Percentiles rank a stretch among this genome's conserved stretches.
These are phyloP conservation scores for Pocillopora meandrina DNA, from an alignment of 92 coral and sea anemone genomes.

Conservation along the genomic window DNA sequence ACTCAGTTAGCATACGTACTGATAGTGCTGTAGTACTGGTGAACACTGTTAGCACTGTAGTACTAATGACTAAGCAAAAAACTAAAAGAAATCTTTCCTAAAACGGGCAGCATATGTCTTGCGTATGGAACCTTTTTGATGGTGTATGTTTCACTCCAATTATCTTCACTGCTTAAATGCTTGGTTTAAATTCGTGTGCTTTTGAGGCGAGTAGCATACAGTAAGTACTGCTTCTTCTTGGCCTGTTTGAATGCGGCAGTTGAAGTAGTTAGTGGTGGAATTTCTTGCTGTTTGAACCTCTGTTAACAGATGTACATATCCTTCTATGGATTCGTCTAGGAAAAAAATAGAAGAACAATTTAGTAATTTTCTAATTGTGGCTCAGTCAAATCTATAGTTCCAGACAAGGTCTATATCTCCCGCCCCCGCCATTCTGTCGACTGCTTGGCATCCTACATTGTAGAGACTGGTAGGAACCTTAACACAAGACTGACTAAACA, in stretches of 20 bases:
- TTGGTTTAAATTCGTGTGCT: slow-evolving; percentile 56
- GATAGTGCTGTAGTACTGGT: no score
- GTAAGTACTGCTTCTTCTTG: slow-evolving; percentile 46
- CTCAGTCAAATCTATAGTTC: slow-evolving; percentile 4
- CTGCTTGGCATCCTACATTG: no score
- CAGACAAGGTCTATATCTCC: no score
- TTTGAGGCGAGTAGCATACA: slow-evolving; percentile 66
- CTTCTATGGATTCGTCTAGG: slow-evolving; percentile 12
- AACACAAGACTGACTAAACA: no score
- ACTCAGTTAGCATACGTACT: no score
- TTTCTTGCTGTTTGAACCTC: slow-evolving; percentile 46
- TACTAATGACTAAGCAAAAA: no score
- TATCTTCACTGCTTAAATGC: slow-evolving; percentile 46
- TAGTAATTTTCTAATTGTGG: slow-evolving; percentile 16
- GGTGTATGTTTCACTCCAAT: slow-evolving; percentile 23
- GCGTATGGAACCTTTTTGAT: slow-evolving; percentile 30
- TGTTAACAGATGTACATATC: slow-evolving; percentile 46
- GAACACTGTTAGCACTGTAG: no score
- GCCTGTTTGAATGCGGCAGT: slow-evolving; percentile 51
- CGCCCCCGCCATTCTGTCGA: no score
- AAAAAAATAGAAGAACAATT: slow-evolving; percentile 7
- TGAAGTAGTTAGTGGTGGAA: slow-evolving; percentile 47
- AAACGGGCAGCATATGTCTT: neutral
- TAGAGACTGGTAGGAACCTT: no score
- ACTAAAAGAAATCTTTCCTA: no score